Conservation (phyloP, 2,113 vertebrate genomes). For the Psittacula cyanocephala region DNA sequence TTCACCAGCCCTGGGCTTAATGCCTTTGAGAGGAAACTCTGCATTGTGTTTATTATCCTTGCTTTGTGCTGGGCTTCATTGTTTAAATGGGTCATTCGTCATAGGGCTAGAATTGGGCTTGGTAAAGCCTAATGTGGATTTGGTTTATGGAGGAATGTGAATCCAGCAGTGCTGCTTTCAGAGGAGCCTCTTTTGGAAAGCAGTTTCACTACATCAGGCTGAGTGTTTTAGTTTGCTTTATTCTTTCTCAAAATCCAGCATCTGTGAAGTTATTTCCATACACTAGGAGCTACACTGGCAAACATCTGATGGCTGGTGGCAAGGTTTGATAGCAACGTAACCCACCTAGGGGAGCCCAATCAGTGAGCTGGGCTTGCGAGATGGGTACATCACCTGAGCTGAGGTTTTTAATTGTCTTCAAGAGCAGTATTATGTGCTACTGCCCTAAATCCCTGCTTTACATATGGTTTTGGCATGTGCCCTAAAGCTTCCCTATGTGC, state of each 20-base stretch:
- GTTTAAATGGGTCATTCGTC: background rate
- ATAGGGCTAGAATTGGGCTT: background rate
- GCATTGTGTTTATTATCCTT: background rate
- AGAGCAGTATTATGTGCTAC: background rate
- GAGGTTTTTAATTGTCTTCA: background rate
- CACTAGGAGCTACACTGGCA: background rate
- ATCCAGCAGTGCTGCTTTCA: background rate
- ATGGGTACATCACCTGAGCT: background rate
- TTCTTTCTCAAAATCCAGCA: background rate
- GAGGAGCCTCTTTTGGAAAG: background rate
- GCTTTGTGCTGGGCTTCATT: background rate
- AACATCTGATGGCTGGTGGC: background rate
- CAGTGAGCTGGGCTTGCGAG: background rate
- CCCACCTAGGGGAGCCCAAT: background rate
- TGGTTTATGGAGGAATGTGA: background rate
- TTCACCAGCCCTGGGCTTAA: background rate
- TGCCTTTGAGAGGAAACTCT: background rate
- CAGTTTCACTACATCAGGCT: background rate
- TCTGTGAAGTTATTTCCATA: background rate
- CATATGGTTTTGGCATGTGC: background rate
- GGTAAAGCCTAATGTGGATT: background rate
- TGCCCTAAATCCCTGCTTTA: background rate
- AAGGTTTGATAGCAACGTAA: fast-evolving
- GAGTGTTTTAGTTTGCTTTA: background rate
- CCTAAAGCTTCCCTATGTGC: background rate